phyloP scores from a whole-genome alignment of 2,888 invertebrate genomes.

The Aleiodes testaceus region DNA sequence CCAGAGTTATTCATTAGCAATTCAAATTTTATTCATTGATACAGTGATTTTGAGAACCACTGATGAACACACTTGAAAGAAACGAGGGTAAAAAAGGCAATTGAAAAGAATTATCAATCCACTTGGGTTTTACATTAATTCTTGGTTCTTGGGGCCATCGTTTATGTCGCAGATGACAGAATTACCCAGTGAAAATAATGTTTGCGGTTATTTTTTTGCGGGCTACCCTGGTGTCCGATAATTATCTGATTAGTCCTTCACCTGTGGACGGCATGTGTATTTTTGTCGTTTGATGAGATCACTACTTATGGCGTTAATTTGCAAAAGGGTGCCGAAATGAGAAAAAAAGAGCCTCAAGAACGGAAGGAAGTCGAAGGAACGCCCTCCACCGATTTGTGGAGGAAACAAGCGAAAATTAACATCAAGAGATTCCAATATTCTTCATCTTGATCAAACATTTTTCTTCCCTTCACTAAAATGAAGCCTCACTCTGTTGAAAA shows the following conservation, averaged over 20 bases:
- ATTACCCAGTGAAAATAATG: not conserved
- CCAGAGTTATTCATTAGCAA: constrained; percentile 64
- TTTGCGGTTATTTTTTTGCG: not conserved
- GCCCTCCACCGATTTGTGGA: constrained; percentile 26
- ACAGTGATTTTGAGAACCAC: constrained; percentile 54
- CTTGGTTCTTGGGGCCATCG: not conserved
- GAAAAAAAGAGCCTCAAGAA: constrained; percentile 22
- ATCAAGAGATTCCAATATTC: constrained; percentile 21
- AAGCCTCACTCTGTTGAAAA: not conserved
- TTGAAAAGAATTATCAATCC: constrained; percentile 4
- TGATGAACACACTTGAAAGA: constrained; percentile 23
- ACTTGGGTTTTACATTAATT: not conserved
- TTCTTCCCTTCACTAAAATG: not conserved
- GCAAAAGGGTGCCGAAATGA: constrained; percentile 46
- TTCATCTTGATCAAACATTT: constrained; percentile 3
- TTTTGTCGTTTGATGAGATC: constrained; percentile 52
- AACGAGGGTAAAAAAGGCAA: not conserved
- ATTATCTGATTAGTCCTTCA: constrained; percentile 63
- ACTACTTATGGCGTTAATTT: constrained; percentile 56
- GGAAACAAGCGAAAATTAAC: constrained; percentile 37
- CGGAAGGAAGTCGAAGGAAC: constrained; percentile 42
- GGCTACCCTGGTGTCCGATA: constrained; percentile 13
- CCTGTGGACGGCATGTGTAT: constrained; percentile 66
- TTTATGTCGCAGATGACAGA: constrained; percentile 17
- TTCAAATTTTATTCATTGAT: constrained; percentile 58